Conservation (phyloP, 2,797 vertebrate species). For the Steatocranus sp. region DNA sequence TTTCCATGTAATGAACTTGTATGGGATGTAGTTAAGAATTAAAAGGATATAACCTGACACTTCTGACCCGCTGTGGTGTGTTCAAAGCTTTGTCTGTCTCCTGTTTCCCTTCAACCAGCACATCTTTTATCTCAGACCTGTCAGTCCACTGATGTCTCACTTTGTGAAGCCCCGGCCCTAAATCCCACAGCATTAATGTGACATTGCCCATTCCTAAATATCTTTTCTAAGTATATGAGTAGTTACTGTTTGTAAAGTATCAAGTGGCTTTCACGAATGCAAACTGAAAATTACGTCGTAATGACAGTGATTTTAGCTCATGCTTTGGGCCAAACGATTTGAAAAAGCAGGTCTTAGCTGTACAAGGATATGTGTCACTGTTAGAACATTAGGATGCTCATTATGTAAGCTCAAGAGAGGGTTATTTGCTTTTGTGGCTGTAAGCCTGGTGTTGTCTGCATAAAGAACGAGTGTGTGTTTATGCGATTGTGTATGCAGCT, state of each 20-base stretch:
- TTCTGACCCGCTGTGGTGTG: background rate
- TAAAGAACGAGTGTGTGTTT: constrained; percentile 2
- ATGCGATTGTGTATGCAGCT: background rate
- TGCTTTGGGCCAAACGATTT: constrained; percentile 34
- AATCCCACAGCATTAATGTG: constrained; percentile 1
- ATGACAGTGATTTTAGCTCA: constrained; percentile 31
- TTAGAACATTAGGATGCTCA: constrained; percentile 32
- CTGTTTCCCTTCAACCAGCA: background rate
- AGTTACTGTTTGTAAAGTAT: constrained; percentile 2
- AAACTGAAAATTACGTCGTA: constrained; percentile 32
- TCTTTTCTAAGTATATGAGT: constrained; percentile 1
- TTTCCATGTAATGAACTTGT: background rate
- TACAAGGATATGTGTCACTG: constrained; percentile 20
- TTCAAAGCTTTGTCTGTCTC: constrained; percentile 21
- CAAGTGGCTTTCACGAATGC: background rate
- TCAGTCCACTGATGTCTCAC: constrained; percentile 22
- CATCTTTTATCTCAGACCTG: constrained; percentile 36
- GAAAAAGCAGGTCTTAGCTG: constrained; percentile 2
- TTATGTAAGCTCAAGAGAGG: constrained; percentile 41
- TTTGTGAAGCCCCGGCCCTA: background rate
- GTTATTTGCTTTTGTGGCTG: constrained; percentile 47
- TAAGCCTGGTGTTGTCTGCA: constrained; percentile 26
- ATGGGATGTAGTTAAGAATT: background rate
- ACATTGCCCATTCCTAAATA: constrained; percentile 1
- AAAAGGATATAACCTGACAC: background rate